Evolutionary conservation across 1,140 invertebrate genomes (phyloP).

Genomic region (Drosophila nasuta): DNA sequence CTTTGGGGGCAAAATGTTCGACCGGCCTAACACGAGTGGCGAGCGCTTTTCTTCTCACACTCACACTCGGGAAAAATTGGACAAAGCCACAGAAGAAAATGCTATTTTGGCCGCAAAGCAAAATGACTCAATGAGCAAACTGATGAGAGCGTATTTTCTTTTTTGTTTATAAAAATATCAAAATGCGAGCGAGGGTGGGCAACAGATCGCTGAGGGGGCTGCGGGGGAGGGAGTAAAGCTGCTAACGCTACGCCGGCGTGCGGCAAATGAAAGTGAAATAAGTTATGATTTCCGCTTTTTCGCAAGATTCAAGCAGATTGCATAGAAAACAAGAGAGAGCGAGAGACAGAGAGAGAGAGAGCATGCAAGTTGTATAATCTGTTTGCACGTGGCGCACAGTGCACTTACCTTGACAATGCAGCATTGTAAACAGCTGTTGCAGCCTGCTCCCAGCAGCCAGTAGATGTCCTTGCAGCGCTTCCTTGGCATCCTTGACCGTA

Average conservation of each 20-base stretch:
- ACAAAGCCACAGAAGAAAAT: too few species aligned
- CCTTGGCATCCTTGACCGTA: conserved; percentile 39
- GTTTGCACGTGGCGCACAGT: conserved; percentile 21
- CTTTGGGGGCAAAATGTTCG: conserved; percentile 16
- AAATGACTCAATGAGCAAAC: conserved; percentile 61
- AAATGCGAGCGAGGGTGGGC: conserved; percentile 5
- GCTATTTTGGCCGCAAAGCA: conserved; percentile 56
- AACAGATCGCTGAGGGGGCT: not conserved
- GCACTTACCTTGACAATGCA: conserved; percentile 32
- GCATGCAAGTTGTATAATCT: conserved; percentile 17
- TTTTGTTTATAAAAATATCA: conserved; percentile 32
- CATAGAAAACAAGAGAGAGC: not conserved
- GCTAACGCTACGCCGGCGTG: conserved; percentile 26
- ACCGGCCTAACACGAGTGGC: conserved; percentile 24
- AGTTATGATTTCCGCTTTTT: conserved; percentile 12
- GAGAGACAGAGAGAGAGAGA: not conserved
- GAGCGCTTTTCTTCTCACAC: conserved; percentile 34
- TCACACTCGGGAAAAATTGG: conserved; percentile 53
- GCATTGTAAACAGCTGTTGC: conserved; percentile 25
- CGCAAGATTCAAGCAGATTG: not conserved
- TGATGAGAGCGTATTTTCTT: conserved; percentile 11
- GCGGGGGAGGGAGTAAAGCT: too few species aligned
- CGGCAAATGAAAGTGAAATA: conserved; percentile 13
- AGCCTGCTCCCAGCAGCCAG: conserved; percentile 10
- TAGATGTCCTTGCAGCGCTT: conserved; percentile 15